Conservation (phyloP, 2,888 invertebrate genomes). For the Noctua pronuba region DNA sequence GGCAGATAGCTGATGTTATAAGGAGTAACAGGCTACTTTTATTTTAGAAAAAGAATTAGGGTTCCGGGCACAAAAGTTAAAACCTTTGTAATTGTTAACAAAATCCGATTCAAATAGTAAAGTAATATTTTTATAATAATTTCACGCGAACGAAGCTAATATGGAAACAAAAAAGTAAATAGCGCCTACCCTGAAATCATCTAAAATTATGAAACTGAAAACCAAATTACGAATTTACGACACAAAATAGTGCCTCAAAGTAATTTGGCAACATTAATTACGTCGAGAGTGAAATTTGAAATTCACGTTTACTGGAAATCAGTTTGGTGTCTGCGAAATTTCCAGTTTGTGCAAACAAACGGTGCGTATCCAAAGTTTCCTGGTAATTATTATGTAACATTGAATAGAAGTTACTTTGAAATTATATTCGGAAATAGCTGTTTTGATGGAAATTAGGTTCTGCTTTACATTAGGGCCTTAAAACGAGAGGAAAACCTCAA, state of each 20-base stretch:
- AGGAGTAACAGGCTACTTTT: too few relatives aligned
- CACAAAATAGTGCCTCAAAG: constrained; percentile 3
- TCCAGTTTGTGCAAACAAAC: constrained; percentile 16
- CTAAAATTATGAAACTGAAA: neutral
- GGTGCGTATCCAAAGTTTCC: constrained; percentile 25
- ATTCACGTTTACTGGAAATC: constrained; percentile 27
- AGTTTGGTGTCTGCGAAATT: constrained; percentile 34
- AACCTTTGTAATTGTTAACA: too few relatives aligned
- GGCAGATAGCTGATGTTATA: too few relatives aligned
- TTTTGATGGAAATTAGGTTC: neutral
- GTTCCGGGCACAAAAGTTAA: too few relatives aligned
- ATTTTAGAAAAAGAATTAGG: too few relatives aligned
- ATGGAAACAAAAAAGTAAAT: neutral
- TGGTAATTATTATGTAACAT: constrained; percentile 6
- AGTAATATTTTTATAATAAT: too few relatives aligned
- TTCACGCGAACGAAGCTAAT: too few relatives aligned
- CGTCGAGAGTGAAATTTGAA: constrained; percentile 16
- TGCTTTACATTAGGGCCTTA: too few relatives aligned
- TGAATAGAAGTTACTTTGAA: constrained; percentile 13
- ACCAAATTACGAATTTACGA: neutral
- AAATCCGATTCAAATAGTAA: too few relatives aligned
- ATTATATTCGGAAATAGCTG: neutral
- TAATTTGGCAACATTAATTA: constrained; percentile 37
- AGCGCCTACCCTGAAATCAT: neutral
- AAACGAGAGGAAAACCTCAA: neutral